Percentiles rank a stretch among this genome's conserved stretches.
Evolutionary conservation across 1,140 invertebrate species (phyloP).

Genomic region (Zaprionus capensis): DNA sequence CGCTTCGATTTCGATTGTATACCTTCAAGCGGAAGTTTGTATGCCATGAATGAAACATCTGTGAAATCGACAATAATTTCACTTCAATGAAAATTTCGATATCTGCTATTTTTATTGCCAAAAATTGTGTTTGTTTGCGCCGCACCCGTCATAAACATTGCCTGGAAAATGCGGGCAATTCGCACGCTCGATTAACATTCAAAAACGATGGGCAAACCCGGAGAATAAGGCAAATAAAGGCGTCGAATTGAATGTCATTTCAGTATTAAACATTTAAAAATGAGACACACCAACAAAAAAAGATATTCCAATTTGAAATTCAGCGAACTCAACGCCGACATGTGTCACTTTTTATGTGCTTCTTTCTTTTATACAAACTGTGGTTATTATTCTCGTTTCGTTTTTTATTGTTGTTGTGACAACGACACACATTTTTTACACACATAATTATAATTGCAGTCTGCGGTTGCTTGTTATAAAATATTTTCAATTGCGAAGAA

Average conservation of each 20-base stretch:
- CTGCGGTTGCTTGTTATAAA: slow-evolving; percentile 31
- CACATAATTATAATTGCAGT: slow-evolving; percentile 37
- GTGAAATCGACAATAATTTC: slow-evolving; percentile 2
- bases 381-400: slow-evolving; percentile 34
- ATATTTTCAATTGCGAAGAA: slow-evolving; percentile 19
- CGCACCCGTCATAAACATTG: slow-evolving; percentile 9
- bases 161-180: slow-evolving; percentile 54
- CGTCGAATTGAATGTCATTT: slow-evolving; percentile 22
- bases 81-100: background rate
- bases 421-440: slow-evolving; percentile 16
- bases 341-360: slow-evolving; percentile 26
- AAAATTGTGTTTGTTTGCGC: slow-evolving; percentile 1
- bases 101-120: background rate
- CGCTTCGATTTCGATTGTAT: no score
- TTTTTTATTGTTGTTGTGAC: slow-evolving; percentile 36
- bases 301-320: slow-evolving; percentile 24
- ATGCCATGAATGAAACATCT: background rate
- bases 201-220: slow-evolving; percentile 47
- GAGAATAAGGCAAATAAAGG: slow-evolving; percentile 16
- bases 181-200: slow-evolving; percentile 71
- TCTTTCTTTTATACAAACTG: slow-evolving; percentile 21
- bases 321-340: slow-evolving; percentile 33
- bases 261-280: slow-evolving; percentile 34
- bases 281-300: slow-evolving; percentile 11
- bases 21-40: no score